phyloP scores from a whole-genome alignment of 2,797 vertebrate species.

The Picus viridis region DNA sequence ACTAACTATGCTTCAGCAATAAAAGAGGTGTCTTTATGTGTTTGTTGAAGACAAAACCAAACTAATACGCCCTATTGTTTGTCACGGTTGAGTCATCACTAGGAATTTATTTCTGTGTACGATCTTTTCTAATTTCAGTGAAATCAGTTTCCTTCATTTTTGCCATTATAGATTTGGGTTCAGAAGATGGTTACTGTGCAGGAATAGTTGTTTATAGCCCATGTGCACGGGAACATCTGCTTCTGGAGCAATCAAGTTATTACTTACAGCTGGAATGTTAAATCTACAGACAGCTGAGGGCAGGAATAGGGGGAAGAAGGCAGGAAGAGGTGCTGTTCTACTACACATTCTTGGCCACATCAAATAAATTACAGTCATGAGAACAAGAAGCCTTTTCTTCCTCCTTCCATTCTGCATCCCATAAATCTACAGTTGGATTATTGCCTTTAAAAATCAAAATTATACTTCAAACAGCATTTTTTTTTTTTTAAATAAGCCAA shows the following conservation, averaged over 20 bases:
- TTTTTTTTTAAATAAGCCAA: neutral
- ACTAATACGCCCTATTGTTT: neutral
- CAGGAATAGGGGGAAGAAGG: neutral
- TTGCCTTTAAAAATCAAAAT: neutral
- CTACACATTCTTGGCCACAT: neutral
- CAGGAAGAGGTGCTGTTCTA: neutral
- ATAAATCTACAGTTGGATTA: constrained; percentile 13
- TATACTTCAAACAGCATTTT: constrained; percentile 18
- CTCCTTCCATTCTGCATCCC: neutral
- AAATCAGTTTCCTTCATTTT: neutral
- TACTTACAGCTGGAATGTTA: neutral
- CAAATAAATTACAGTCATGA: neutral
- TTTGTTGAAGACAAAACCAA: neutral
- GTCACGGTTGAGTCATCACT: neutral
- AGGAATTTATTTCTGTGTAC: neutral
- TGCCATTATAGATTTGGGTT: neutral
- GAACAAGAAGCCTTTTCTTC: constrained; percentile 5
- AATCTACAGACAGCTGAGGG: neutral
- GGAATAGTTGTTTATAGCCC: neutral
- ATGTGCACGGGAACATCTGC: neutral
- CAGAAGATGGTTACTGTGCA: neutral
- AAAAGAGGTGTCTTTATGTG: neutral
- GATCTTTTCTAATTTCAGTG: neutral
- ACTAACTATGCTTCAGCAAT: neutral
- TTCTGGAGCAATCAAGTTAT: neutral